Evolutionary conservation across 1,140 invertebrate genomes (phyloP).

Genomic region (Brachionus rubens): DNA sequence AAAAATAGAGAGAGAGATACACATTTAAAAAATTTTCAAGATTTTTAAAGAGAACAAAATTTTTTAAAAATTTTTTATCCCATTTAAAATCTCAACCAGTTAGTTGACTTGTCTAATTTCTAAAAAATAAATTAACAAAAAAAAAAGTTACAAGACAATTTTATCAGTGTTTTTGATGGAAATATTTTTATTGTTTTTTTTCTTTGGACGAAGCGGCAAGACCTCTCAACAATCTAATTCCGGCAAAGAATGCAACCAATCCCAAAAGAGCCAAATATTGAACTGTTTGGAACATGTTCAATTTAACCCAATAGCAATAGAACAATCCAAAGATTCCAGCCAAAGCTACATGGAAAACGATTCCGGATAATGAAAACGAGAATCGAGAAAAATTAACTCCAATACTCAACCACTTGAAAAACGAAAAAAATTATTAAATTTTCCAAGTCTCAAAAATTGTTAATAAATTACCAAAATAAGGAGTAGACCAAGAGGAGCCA

Average conservation of each 20-base stretch:
- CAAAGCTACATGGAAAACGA: conserved; percentile 82
- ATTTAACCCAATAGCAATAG: conserved; percentile 79
- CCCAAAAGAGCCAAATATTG: conserved; percentile 79
- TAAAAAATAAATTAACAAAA: conserved; percentile 28
- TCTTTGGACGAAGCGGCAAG: conserved; percentile 14
- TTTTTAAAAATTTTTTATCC: too few relatives aligned
- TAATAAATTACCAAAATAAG: conserved; percentile 61
- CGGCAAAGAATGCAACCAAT: conserved; percentile 80
- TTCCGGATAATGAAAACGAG: conserved; percentile 71
- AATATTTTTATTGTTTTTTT: conserved; percentile 39
- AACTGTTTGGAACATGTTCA: conserved; percentile 94
- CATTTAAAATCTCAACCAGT: too few relatives aligned
- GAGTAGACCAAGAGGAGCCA: conserved; percentile 75
- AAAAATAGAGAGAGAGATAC: too few relatives aligned
- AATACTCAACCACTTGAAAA: conserved; percentile 77
- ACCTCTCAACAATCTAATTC: conserved; percentile 70
- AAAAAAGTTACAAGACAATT: conserved; percentile 23
- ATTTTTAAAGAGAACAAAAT: too few relatives aligned
- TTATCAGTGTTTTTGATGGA: conserved; percentile 7
- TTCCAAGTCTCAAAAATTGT: too few relatives aligned
- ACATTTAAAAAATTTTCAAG: too few relatives aligned
- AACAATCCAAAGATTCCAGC: conserved; percentile 79
- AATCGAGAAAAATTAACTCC: conserved; percentile 84
- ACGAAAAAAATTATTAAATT: too few relatives aligned
- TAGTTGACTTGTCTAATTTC: neutral